These are phyloP conservation scores for Leptinotarsa tumamoca DNA, from an alignment of 2,888 invertebrate genomes.

Conservation along the genomic window DNA sequence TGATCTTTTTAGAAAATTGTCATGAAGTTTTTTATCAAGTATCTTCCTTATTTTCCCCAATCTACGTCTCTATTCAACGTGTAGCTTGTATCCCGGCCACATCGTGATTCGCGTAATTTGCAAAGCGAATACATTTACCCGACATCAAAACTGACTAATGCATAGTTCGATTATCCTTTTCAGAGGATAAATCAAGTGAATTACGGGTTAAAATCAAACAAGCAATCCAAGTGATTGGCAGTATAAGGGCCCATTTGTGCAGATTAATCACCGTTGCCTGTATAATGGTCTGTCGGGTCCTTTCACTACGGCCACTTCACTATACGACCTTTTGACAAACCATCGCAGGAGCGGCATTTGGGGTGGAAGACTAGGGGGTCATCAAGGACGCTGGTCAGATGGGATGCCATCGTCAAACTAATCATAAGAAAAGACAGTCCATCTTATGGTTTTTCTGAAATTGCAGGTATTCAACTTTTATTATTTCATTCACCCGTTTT, in stretches of 20 bases:
- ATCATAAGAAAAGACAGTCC: too few species aligned
- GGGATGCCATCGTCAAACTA: neutral
- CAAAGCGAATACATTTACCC: conserved; percentile 41
- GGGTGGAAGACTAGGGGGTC: neutral
- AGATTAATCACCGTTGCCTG: conserved; percentile 60
- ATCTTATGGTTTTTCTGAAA: too few species aligned
- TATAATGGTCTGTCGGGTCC: conserved; percentile 56
- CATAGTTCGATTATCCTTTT: conserved; percentile 45
- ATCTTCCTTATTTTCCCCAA: neutral
- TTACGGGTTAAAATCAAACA: conserved; percentile 56
- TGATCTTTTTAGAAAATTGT: too few species aligned
- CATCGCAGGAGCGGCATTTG: neutral
- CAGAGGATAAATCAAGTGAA: conserved; percentile 52
- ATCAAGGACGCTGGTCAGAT: neutral
- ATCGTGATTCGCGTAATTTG: conserved; percentile 6
- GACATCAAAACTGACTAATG: conserved; percentile 48
- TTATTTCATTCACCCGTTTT: too few species aligned
- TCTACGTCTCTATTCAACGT: neutral
- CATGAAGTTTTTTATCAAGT: too few species aligned
- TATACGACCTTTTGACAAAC: conserved; percentile 54
- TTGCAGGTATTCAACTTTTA: too few species aligned
- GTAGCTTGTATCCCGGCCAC: neutral
- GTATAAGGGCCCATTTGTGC: conserved; percentile 58
- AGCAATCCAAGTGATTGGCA: conserved; percentile 60
- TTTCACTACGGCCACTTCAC: conserved; percentile 61